Evolutionary conservation across 2,113 vertebrate genomes (phyloP), one percentile per base, ranked within the genome.

Genomic region (Ceuthmochares aereus): DNA sequence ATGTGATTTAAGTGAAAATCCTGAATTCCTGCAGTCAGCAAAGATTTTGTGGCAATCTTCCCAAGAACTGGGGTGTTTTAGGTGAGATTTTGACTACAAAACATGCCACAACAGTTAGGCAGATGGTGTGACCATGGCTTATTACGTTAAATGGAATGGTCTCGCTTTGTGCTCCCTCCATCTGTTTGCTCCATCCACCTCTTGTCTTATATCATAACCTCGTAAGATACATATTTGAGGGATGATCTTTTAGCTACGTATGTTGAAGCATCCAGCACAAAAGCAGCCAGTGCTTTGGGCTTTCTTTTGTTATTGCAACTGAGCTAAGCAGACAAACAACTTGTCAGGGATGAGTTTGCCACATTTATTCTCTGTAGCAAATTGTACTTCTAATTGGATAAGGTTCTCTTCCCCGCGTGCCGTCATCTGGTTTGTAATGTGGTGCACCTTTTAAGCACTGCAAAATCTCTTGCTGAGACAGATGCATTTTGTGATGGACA

Each of bases 281-380:
- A 79, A 84, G 69, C 18, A 82, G 42, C 19, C 59, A 67, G 32
- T 0, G 5, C 64, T 72, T n/a, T 74, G 37, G 64, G 68, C 56
- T 77, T 67, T 70, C 70, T 59, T 83, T 84, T 85, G 74, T 73
- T 89, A 85, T 83, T 32, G 58, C 63, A 66, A 30, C 77, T 16
- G 81, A 79, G 77, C 82, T 66, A 82, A 89, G 95, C 58, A 82
- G 87, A 95, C 47, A 89, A 94, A 88, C 83, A 93, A 92, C 84
- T 89, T 93, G 84, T 68, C 63, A 80, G 75, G 54, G 68, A 62
- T 68, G 81, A 91, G 66, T 68, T 56, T 84, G 77, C 69, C 87
- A 89, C 40, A 26, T 85, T 94, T 78, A 82, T 55, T 54, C 73
- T 89, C 81, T 60, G 77, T 73, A 83, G 62, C 70, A 82, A 95